phyloP scores from a whole-genome alignment of 2,888 invertebrate genomes.

The Arctia plantaginis region DNA sequence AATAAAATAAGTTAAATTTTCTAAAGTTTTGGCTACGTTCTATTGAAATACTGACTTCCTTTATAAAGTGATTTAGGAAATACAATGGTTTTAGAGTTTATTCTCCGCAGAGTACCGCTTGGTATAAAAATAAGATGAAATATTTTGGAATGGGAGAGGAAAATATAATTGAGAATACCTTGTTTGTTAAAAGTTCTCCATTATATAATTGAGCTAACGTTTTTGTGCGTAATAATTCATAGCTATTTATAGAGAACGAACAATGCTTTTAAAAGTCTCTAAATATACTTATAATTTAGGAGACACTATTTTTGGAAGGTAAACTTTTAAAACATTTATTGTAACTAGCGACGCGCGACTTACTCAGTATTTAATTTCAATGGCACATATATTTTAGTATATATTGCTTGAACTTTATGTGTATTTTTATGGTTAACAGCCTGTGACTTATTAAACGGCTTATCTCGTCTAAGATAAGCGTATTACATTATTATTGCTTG shows the following conservation, averaged over 20 bases:
- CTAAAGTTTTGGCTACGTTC: slow-evolving; percentile 5
- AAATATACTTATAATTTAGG: background rate
- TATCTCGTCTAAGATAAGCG: background rate
- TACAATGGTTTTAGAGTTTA: background rate
- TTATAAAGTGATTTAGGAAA: background rate
- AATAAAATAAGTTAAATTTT: too few species aligned
- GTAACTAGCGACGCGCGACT: background rate
- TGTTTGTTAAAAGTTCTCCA: background rate
- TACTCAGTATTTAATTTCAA: background rate
- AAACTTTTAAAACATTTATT: background rate
- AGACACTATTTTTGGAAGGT: too few species aligned
- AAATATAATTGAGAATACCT: background rate
- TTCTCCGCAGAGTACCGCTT: background rate
- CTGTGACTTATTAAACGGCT: background rate
- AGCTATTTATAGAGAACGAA: slow-evolving; percentile 1
- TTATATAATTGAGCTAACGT: background rate
- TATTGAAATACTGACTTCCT: slow-evolving; percentile 2
- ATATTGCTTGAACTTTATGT: background rate
- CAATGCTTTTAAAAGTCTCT: background rate
- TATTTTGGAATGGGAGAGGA: background rate
- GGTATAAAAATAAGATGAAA: background rate
- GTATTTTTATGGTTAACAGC: background rate
- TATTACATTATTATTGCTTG: background rate
- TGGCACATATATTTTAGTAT: background rate
- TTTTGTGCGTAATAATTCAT: background rate